Percentiles rank a stretch among this genome's conserved stretches.
Evolutionary conservation across 30 jellyfish, hydroid and myxozoan genomes (phyloP).

Genomic region (Hydractinia symbiolongicarpus): DNA sequence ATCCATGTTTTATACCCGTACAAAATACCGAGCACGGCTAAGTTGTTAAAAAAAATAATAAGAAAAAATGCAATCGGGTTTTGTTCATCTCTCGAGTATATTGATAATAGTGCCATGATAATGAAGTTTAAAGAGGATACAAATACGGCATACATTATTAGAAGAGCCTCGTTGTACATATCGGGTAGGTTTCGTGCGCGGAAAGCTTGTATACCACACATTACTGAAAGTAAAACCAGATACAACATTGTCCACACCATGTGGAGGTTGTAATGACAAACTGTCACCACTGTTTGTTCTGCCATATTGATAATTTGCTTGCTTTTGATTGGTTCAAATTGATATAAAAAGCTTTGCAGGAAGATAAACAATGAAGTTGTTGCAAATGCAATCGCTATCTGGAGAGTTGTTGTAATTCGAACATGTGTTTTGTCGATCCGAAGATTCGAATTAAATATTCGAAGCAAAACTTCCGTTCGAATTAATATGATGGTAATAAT

Average conservation of each 20-base stretch:
- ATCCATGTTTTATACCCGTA: too few species aligned
- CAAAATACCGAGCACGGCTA: too few species aligned
- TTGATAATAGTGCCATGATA: too few species aligned
- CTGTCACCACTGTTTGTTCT: slow-evolving; percentile 31
- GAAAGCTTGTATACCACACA: slow-evolving; percentile 50
- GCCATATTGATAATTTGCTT: slow-evolving; percentile 8
- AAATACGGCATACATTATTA: slow-evolving; percentile 45
- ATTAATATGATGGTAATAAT: slow-evolving; percentile 41
- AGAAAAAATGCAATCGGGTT: too few species aligned
- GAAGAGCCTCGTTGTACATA: slow-evolving; percentile 57
- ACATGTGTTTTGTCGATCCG: slow-evolving; percentile 29
- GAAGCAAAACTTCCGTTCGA: slow-evolving; percentile 40
- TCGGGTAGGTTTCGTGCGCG: slow-evolving; percentile 66
- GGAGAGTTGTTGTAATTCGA: slow-evolving; percentile 36
- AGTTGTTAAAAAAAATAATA: too few species aligned
- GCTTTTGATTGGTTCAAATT: slow-evolving; percentile 9
- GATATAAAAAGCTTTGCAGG: slow-evolving; percentile 19
- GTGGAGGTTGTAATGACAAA: slow-evolving; percentile 37
- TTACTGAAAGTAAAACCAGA: slow-evolving; percentile 32
- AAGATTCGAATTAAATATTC: slow-evolving; percentile 42
- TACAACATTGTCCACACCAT: slow-evolving; percentile 26
- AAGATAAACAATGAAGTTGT: slow-evolving; percentile 21
- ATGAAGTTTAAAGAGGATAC: background rate
- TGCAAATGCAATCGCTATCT: slow-evolving; percentile 25
- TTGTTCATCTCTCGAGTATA: too few species aligned